A percentile compares a stretch with the other conserved stretches of the same genome.
Evolutionary conservation across 2,113 vertebrate species (phyloP).

Genomic region (Perognathus longimembris): DNA sequence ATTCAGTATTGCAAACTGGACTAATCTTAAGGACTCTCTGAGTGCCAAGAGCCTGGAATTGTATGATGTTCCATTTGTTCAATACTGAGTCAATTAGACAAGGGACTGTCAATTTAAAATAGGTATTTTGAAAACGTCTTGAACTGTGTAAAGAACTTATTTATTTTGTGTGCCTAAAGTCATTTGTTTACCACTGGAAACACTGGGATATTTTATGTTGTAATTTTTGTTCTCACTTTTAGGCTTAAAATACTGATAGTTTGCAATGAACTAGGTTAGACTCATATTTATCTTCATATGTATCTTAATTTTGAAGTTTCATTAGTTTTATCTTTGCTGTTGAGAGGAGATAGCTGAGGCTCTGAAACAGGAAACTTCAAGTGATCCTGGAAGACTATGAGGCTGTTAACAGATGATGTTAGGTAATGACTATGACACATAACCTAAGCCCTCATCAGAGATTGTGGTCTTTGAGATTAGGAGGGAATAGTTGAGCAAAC

Average conservation of each 20-base stretch:
- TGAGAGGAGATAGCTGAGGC: constrained; percentile 14
- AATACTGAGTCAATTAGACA: not conserved
- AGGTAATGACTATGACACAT: not conserved
- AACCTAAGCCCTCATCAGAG: not conserved
- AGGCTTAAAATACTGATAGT: not conserved
- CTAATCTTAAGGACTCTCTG: not conserved
- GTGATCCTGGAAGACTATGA: not conserved
- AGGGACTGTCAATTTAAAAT: not conserved
- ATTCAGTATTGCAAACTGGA: constrained; percentile 7
- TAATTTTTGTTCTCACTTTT: constrained; percentile 6
- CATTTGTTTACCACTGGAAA: not conserved
- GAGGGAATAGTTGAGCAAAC: not conserved
- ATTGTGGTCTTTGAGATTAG: constrained; percentile 37
- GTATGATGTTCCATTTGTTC: not conserved
- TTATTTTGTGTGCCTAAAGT: not conserved
- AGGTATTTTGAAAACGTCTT: not conserved
- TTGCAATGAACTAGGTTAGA: not conserved
- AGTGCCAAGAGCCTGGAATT: constrained; percentile 21
- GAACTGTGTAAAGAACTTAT: not conserved
- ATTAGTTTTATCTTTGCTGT: constrained; percentile 8
- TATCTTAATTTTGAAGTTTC: constrained; percentile 35
- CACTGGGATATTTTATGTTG: not conserved
- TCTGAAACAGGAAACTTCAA: constrained; percentile 30
- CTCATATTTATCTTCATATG: not conserved
- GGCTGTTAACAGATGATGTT: not conserved